phyloP scores from a whole-genome alignment of 2,113 vertebrate genomes.

The Trogon surrucura region DNA sequence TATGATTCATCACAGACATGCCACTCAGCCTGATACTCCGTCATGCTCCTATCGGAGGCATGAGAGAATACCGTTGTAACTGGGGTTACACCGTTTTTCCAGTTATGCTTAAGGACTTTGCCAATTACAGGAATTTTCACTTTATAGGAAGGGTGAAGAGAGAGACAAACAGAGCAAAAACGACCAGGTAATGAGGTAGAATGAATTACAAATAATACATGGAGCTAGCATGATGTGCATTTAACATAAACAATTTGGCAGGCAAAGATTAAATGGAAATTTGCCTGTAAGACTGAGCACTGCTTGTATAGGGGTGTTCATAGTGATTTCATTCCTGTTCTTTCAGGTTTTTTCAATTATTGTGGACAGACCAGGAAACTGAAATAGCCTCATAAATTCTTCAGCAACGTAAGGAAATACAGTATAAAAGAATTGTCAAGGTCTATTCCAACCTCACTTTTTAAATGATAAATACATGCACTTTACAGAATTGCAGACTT shows the following conservation, averaged over 20 bases:
- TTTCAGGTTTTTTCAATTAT: background rate
- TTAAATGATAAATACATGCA: background rate
- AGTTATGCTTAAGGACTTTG: background rate
- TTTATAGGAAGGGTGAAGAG: background rate
- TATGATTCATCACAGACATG: background rate
- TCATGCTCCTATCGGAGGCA: accelerated
- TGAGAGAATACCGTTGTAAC: background rate
- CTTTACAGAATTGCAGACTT: background rate
- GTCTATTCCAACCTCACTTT: background rate
- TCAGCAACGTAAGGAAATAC: background rate
- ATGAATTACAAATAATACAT: background rate
- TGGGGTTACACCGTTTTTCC: background rate
- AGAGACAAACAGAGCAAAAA: background rate
- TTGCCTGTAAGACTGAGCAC: background rate
- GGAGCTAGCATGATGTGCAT: background rate
- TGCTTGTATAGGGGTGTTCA: background rate
- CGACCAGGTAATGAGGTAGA: background rate
- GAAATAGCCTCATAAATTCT: background rate
- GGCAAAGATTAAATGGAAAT: background rate
- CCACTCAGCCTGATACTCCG: background rate
- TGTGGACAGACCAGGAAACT: background rate
- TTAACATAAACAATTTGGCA: background rate
- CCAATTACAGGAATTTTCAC: background rate
- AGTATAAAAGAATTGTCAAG: background rate
- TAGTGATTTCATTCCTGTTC: background rate